Percentiles rank a stretch among this genome's conserved stretches.
phyloP scores from a whole-genome alignment of 1,140 invertebrate genomes.

The Lethrus apterus region DNA sequence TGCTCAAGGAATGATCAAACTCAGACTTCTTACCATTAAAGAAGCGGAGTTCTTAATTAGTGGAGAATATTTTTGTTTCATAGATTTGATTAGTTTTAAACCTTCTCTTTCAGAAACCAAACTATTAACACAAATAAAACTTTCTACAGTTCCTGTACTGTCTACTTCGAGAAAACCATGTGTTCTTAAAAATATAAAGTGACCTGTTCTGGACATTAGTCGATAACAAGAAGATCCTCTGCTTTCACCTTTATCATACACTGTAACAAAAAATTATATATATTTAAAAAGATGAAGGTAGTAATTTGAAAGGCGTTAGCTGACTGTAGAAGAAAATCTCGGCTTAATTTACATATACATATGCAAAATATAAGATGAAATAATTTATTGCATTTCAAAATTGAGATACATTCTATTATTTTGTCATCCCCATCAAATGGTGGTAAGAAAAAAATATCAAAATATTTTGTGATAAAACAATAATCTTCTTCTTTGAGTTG shows the following conservation, averaged over 20 bases:
- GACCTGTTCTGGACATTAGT: slow-evolving; percentile 65
- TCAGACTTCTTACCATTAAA: slow-evolving; percentile 20
- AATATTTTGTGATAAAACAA: too few species aligned
- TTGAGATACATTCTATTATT: too few species aligned
- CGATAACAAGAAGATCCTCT: slow-evolving; percentile 75
- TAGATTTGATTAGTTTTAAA: slow-evolving; percentile 54
- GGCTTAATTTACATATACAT: too few species aligned
- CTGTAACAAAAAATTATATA: slow-evolving; percentile 53
- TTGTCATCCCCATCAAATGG: too few species aligned
- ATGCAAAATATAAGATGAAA: too few species aligned
- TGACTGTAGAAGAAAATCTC: too few species aligned
- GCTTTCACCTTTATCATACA: slow-evolving; percentile 69
- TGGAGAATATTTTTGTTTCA: slow-evolving; percentile 63
- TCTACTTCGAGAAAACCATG: slow-evolving; percentile 72
- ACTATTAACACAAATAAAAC: slow-evolving; percentile 78
- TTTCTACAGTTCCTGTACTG: slow-evolving; percentile 61
- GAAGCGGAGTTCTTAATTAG: slow-evolving; percentile 43
- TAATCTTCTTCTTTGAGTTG: slow-evolving; percentile 1
- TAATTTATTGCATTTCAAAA: too few species aligned
- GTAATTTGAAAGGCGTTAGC: too few species aligned
- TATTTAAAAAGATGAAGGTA: too few species aligned
- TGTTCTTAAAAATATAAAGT: slow-evolving; percentile 73
- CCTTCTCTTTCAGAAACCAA: slow-evolving; percentile 67
- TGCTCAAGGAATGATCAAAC: too few species aligned
- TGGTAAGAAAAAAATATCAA: too few species aligned